Evolutionary conservation across 2,797 vertebrate genomes (phyloP).

Genomic region (Distichodus sexfasciatus): DNA sequence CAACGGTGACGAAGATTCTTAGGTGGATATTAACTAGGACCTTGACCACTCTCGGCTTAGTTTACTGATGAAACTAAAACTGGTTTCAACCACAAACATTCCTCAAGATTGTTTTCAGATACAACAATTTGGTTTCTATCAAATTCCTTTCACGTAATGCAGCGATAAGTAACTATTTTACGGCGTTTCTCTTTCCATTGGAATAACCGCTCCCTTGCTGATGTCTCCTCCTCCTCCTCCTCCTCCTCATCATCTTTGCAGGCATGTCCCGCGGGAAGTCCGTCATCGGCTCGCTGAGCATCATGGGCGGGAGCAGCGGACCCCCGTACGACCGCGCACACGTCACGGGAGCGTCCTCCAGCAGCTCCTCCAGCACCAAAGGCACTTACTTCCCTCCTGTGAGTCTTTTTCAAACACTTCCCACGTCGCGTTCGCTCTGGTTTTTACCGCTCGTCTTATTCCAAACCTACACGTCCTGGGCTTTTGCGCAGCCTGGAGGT

Average conservation of each 20-base stretch:
- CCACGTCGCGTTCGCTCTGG: no score
- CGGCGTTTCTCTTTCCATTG: neutral
- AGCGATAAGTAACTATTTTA: no score
- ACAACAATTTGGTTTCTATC: no score
- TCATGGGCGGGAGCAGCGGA: slow-evolving; percentile 95
- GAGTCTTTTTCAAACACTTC: slow-evolving; percentile 53
- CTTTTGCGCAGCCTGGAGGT: no score
- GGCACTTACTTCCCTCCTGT: slow-evolving; percentile 96
- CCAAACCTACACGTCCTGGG: no score
- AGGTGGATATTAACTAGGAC: no score
- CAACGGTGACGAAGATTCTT: no score
- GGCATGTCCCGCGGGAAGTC: slow-evolving; percentile 97
- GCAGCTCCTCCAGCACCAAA: slow-evolving; percentile 97
- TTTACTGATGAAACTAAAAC: no score
- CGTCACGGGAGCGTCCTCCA: slow-evolving; percentile 95
- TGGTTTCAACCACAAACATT: no score
- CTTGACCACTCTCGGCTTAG: no score
- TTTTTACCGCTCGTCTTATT: neutral
- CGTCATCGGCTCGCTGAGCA: slow-evolving; percentile 94
- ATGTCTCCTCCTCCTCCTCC: neutral
- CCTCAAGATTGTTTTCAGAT: no score
- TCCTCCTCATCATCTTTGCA: slow-evolving; percentile 48
- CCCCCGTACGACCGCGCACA: slow-evolving; percentile 95
- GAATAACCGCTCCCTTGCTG: neutral
- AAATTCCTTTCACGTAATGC: no score